These are phyloP conservation scores for Sycophila sp. DNA, from an alignment of 1,140 invertebrate species.

Conservation along the genomic window DNA sequence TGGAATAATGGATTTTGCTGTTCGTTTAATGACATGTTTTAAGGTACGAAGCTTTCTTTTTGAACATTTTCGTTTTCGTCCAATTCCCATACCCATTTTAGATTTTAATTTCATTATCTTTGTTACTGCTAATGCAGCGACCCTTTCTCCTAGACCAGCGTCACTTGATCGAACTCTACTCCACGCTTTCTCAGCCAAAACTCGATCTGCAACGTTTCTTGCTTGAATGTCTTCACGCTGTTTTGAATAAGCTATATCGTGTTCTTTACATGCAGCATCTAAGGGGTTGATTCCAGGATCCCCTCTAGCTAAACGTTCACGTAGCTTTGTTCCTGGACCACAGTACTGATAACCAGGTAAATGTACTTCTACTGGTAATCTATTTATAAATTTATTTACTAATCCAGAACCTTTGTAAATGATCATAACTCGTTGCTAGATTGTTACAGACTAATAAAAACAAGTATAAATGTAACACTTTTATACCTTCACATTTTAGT, in stretches of 20 bases:
- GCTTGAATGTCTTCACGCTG: slow-evolving; percentile 17
- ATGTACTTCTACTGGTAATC: slow-evolving; percentile 49
- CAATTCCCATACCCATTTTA: slow-evolving; percentile 41
- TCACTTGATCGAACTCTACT: slow-evolving; percentile 4
- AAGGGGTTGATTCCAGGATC: slow-evolving; percentile 52
- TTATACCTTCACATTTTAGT: no score
- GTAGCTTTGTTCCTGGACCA: slow-evolving; percentile 47
- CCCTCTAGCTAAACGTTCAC: slow-evolving; percentile 41
- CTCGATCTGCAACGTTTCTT: slow-evolving; percentile 28
- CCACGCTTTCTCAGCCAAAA: slow-evolving; percentile 17
- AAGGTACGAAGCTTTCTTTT: no score
- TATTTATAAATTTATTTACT: slow-evolving; percentile 44
- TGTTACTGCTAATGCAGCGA: slow-evolving; percentile 7
- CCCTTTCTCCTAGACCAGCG: slow-evolving; percentile 26
- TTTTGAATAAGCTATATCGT: slow-evolving; percentile 35
- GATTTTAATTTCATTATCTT: slow-evolving; percentile 38
- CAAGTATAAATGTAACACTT: no score
- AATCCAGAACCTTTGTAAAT: not conserved
- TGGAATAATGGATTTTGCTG: not conserved
- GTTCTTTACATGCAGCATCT: slow-evolving; percentile 45
- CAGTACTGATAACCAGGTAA: slow-evolving; percentile 48
- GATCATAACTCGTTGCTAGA: not conserved
- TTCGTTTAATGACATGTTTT: not conserved
- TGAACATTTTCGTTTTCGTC: not conserved
- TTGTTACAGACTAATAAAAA: no score